Evolutionary conservation across 2,113 vertebrate genomes (phyloP).

Genomic region (Corydoras sp.): DNA sequence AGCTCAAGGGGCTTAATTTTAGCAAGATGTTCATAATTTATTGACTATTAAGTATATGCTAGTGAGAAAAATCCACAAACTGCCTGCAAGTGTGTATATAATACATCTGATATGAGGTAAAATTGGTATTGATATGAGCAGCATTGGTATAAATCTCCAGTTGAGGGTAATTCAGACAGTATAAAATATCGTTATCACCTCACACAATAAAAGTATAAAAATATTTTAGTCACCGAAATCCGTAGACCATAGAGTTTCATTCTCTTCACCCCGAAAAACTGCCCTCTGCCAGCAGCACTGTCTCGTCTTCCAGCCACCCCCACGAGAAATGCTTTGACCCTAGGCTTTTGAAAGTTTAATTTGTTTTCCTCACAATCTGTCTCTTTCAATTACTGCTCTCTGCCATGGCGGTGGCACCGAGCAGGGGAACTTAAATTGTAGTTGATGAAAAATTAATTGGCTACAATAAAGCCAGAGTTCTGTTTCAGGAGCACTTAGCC

Average conservation of each 20-base stretch:
- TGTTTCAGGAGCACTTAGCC: constrained; percentile 38
- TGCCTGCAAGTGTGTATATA: too few relatives aligned
- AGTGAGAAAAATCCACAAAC: too few relatives aligned
- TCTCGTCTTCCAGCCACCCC: neutral
- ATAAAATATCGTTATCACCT: too few relatives aligned
- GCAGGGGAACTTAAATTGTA: constrained; percentile 47
- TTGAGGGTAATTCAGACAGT: too few relatives aligned
- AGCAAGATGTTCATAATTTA: too few relatives aligned
- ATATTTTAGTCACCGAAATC: too few relatives aligned
- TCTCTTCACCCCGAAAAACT: neutral
- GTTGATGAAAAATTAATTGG: constrained; percentile 67
- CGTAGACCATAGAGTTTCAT: neutral
- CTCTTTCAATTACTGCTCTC: constrained; percentile 57
- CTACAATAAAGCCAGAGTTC: constrained; percentile 57
- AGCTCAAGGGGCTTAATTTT: too few relatives aligned
- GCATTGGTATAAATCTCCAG: too few relatives aligned
- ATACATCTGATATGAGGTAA: too few relatives aligned
- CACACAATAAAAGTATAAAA: too few relatives aligned
- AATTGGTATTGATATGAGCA: too few relatives aligned
- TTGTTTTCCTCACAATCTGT: constrained; percentile 60
- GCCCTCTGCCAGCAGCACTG: neutral
- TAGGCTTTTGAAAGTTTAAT: constrained; percentile 64
- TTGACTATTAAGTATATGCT: too few relatives aligned
- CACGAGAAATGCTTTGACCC: constrained; percentile 24
- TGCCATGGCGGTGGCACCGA: constrained; percentile 38